Evolutionary conservation across 2,113 vertebrate species (phyloP).

Genomic region (Eudyptes chrysolophus): DNA sequence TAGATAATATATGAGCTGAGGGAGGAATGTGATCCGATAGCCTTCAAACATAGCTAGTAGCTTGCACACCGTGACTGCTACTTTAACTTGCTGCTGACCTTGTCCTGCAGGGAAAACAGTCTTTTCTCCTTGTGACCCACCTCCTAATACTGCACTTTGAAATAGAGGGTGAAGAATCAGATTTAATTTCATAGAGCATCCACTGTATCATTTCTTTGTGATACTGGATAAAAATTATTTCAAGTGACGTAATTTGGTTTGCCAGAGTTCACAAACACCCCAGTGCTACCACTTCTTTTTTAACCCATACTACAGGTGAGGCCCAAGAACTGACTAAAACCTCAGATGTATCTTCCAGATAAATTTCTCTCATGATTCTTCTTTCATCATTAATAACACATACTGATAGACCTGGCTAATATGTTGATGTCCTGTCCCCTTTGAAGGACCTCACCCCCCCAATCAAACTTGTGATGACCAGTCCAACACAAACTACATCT

Average conservation of each 20-base stretch:
- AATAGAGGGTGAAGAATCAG: background rate
- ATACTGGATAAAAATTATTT: background rate
- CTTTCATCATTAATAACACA: background rate
- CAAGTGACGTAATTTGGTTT: background rate
- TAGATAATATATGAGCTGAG: background rate
- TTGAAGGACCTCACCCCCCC: background rate
- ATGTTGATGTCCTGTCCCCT: background rate
- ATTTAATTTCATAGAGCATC: background rate
- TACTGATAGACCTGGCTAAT: background rate
- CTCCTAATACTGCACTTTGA: background rate
- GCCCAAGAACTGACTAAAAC: background rate
- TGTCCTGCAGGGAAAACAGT: background rate
- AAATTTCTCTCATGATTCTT: background rate
- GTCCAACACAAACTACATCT: background rate
- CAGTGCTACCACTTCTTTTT: background rate
- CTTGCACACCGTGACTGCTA: background rate
- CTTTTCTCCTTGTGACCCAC: background rate
- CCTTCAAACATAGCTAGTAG: background rate
- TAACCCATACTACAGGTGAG: background rate
- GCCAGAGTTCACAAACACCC: background rate
- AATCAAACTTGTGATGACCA: background rate
- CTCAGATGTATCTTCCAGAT: background rate
- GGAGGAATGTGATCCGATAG: background rate
- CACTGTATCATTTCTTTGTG: background rate
- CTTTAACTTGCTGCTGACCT: background rate